Conservation (phyloP, 2,113 vertebrate genomes). For the Amphiprion ocellaris region DNA sequence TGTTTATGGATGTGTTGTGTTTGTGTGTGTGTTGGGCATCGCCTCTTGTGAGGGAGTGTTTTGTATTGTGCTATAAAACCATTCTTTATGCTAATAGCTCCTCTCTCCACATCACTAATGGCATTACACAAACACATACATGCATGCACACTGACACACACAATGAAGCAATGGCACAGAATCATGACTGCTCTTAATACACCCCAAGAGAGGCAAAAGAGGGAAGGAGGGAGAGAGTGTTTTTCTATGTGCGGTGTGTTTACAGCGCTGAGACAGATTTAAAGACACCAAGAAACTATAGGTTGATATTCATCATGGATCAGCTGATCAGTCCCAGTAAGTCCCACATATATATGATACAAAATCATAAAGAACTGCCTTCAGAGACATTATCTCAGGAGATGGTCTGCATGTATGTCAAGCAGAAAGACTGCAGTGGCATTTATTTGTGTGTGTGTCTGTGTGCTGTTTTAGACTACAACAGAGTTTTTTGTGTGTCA, state of each 20-base stretch:
- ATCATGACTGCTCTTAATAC: constrained; percentile 69
- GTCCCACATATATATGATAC: not conserved
- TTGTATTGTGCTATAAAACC: constrained; percentile 53
- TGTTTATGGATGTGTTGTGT: constrained; percentile 36
- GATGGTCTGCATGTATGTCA: not conserved
- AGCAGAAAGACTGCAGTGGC: constrained; percentile 13
- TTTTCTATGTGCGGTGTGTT: not conserved
- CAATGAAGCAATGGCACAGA: constrained; percentile 51
- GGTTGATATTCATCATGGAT: not conserved
- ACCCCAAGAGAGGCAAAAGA: constrained; percentile 34
- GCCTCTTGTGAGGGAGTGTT: constrained; percentile 39
- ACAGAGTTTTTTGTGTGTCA: not conserved
- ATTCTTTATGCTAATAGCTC: constrained; percentile 68
- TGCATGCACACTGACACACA: constrained; percentile 35
- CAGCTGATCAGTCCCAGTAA: not conserved
- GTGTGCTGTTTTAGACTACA: not conserved
- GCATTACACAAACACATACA: constrained; percentile 52
- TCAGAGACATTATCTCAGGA: not conserved
- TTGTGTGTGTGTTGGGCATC: constrained; percentile 11
- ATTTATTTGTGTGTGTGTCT: constrained; percentile 19
- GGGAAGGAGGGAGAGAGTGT: not conserved
- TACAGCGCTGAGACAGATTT: not conserved
- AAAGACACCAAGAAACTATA: not conserved
- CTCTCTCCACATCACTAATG: constrained; percentile 37
- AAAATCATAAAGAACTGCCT: not conserved